Evolutionary conservation across 1,140 invertebrate genomes (phyloP), one percentile per base, ranked within the genome.

Genomic region (Hycleus phaleratus): DNA sequence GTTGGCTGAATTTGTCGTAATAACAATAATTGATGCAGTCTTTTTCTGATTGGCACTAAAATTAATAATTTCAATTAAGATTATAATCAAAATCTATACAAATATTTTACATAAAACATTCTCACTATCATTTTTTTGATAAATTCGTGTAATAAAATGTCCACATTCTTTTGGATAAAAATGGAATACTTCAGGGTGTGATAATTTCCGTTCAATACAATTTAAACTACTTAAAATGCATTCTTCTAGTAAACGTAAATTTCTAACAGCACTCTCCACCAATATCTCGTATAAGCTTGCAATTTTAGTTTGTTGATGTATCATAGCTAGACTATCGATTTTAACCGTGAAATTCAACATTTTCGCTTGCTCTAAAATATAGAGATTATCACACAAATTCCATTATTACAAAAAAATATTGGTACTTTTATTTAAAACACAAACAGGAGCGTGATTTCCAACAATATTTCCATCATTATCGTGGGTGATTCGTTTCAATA

Each of bases 121-220:
- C 68, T 87, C 82, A 24, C 79, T 73, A 47, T 79, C 75, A 12
- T 75, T 77, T 64, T 79, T 77, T 40, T 86, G 80, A 67, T 90
- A 86, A 11, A 88, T 74, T 62, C 86, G 75, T 45, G 88, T 87
- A 10, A 93, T 67, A 60, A 91, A 85, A 75, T 91, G 86, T 6
- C 86, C 85, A 62, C 85, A 80, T 56, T 82, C 77, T 55, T 72
- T 66, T 2, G 82, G 82, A 59, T 80, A 73, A 71, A 85, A 86
- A 68, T 88, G 85, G 65, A 78, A 82, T 25, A 79, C 77, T 73
- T 82, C 76, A 46, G 84, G 84, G 40, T 49, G 71, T 32, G 58
- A 50, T 38, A 65, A 50, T 48, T 43, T 55, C 49, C 60, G 56
- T 26, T 40, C 40, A 32, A 51, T 53, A 4, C 48, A 25, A 58